These are phyloP conservation scores for Tachina fera DNA, from an alignment of 2,888 invertebrate genomes.

Conservation along the genomic window DNA sequence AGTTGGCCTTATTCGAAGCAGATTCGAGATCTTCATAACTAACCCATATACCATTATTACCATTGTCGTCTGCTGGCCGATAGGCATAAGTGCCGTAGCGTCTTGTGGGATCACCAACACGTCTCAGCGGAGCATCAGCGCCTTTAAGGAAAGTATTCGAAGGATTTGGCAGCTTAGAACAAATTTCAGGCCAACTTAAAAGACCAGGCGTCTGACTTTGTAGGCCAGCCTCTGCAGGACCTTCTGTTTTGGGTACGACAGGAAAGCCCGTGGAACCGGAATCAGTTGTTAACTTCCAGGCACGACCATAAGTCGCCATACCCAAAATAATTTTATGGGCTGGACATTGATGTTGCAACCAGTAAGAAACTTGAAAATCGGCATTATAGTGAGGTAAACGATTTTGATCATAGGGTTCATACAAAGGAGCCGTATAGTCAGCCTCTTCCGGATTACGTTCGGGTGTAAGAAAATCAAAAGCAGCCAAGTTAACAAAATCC, in stretches of 20 bases:
- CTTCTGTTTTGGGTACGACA: conserved; percentile 87
- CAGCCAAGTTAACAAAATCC: conserved; percentile 90
- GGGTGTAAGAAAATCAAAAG: conserved; percentile 91
- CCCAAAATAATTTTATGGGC: conserved; percentile 88
- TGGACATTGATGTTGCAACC: conserved; percentile 85
- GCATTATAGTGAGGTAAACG: conserved; percentile 86
- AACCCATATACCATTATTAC: conserved; percentile 90
- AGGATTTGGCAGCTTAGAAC: conserved; percentile 88
- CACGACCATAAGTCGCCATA: conserved; percentile 88
- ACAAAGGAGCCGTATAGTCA: conserved; percentile 89
- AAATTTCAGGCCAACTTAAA: conserved; percentile 91
- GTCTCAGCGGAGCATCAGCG: conserved; percentile 86
- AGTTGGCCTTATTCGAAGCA: conserved; percentile 90
- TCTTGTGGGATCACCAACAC: conserved; percentile 90
- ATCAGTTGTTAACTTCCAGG: conserved; percentile 90
- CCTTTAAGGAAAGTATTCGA: conserved; percentile 85
- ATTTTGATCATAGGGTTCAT: conserved; percentile 88
- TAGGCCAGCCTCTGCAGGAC: conserved; percentile 88
- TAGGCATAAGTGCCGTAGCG: conserved; percentile 91
- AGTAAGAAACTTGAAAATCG: conserved; percentile 87
- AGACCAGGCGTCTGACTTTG: conserved; percentile 88
- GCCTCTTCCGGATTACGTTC: conserved; percentile 90
- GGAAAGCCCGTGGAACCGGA: conserved; percentile 91
- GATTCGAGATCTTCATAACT: conserved; percentile 92
- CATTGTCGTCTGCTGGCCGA: conserved; percentile 87